Conservation (phyloP, 64 coral and sea anemone genomes). For the Hydrozoanthus tunicans region DNA sequence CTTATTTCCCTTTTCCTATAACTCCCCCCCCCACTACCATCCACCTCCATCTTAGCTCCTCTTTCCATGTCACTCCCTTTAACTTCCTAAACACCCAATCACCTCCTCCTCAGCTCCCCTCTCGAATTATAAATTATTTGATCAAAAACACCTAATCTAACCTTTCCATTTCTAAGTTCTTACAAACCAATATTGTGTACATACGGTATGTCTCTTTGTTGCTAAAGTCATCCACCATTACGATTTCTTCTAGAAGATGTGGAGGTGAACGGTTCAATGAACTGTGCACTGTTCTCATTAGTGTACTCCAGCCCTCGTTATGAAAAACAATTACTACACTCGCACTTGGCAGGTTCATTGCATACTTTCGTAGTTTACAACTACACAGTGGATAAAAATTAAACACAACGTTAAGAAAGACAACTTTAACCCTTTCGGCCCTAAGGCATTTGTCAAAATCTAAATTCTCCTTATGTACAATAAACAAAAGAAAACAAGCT, state of each 20-base stretch:
- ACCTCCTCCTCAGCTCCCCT: no score
- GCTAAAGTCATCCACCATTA: conserved; percentile 97
- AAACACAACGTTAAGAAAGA: neutral
- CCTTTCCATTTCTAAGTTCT: neutral
- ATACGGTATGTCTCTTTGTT: conserved; percentile 75
- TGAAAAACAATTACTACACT: conserved; percentile 98
- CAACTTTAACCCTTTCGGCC: no score
- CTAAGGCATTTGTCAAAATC: no score
- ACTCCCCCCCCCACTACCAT: no score
- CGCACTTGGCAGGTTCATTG: conserved; percentile 65
- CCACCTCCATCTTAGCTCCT: neutral
- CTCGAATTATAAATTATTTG: no score
- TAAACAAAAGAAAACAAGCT: neutral
- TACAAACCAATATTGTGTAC: neutral
- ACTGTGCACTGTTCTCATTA: conserved; percentile 92
- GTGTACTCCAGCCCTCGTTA: conserved; percentile 94
- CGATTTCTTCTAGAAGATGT: conserved; percentile 86
- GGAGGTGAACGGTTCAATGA: conserved; percentile 83
- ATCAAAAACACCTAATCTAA: neutral
- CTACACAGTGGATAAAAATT: conserved; percentile 41
- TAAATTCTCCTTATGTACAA: no score
- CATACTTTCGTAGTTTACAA: conserved; percentile 82
- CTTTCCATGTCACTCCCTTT: neutral
- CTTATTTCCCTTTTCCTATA: no score
- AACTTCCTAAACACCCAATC: neutral